A percentile compares a stretch with the other conserved stretches of the same genome.
These are phyloP conservation scores for Zootermopsis nevadensis DNA, from an alignment of 2,888 invertebrate genomes.

Conservation along the genomic window DNA sequence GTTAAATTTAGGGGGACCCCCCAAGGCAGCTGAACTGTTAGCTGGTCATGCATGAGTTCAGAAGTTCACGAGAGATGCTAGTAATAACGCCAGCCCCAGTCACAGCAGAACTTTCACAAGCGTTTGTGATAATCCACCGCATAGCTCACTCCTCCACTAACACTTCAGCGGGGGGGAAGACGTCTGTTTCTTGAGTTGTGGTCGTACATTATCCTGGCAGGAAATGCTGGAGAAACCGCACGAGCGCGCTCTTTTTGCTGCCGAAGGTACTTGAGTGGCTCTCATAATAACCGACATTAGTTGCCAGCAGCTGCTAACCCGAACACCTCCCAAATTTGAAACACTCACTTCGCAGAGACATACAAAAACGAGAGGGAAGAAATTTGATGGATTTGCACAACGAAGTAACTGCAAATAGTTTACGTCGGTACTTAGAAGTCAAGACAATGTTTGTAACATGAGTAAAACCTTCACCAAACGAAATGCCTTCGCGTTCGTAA, in stretches of 20 bases:
- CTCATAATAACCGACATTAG: background rate
- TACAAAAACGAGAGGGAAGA: background rate
- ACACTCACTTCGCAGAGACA: background rate
- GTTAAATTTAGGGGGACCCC: too few relatives aligned
- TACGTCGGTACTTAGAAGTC: too few relatives aligned
- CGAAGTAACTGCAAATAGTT: too few relatives aligned
- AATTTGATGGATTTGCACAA: background rate
- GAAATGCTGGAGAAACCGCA: conserved; percentile 24
- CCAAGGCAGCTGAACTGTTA: too few relatives aligned
- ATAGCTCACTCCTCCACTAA: background rate
- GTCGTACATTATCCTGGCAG: background rate
- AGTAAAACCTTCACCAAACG: too few relatives aligned
- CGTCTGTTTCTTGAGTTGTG: background rate
- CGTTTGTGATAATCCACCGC: too few relatives aligned
- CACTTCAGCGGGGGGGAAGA: background rate
- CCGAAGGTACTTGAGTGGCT: background rate
- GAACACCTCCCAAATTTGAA: background rate
- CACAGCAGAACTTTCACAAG: too few relatives aligned
- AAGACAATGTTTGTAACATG: too few relatives aligned
- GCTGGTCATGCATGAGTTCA: too few relatives aligned
- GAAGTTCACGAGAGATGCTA: too few relatives aligned
- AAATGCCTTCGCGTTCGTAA: too few relatives aligned
- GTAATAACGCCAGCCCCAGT: too few relatives aligned
- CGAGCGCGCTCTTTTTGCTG: background rate
- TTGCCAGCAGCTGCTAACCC: background rate